Percentiles rank a stretch among this genome's conserved stretches.
These are phyloP conservation scores for Piliocolobus tephrosceles DNA, from an alignment of 2,113 vertebrate species.

Conservation along the genomic window DNA sequence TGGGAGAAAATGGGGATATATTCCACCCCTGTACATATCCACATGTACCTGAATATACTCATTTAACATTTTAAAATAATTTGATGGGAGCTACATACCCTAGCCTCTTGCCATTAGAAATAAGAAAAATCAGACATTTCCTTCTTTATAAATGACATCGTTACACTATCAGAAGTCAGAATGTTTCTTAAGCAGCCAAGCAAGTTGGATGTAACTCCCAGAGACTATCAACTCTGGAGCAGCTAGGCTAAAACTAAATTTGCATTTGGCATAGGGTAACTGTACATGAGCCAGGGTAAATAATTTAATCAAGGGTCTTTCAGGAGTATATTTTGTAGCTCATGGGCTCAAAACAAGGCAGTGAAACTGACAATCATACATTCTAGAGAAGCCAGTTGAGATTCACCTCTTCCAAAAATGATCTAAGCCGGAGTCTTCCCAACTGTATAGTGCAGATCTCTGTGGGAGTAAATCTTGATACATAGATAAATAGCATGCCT, in stretches of 20 bases:
- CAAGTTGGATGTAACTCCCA: neutral
- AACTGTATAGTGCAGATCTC: neutral
- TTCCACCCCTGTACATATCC: neutral
- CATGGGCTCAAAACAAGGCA: neutral
- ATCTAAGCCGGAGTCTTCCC: neutral
- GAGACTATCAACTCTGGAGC: neutral
- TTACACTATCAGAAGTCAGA: neutral
- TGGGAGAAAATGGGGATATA: neutral
- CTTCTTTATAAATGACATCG: neutral
- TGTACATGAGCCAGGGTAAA: neutral
- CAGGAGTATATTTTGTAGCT: neutral
- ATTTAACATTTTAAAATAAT: neutral
- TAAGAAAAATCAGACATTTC: neutral
- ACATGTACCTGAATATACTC: neutral
- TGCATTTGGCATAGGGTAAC: neutral
- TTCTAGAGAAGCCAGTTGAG: neutral
- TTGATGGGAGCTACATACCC: neutral
- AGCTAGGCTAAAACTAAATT: neutral
- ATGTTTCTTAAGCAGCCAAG: neutral
- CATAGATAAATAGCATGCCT: neutral
- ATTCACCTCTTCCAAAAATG: neutral
- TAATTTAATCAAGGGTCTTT: neutral
- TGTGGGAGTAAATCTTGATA: neutral
- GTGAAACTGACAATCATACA: neutral
- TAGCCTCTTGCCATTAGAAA: neutral